phyloP scores from a whole-genome alignment of 2,888 invertebrate species.

The Cerastis leucographa region DNA sequence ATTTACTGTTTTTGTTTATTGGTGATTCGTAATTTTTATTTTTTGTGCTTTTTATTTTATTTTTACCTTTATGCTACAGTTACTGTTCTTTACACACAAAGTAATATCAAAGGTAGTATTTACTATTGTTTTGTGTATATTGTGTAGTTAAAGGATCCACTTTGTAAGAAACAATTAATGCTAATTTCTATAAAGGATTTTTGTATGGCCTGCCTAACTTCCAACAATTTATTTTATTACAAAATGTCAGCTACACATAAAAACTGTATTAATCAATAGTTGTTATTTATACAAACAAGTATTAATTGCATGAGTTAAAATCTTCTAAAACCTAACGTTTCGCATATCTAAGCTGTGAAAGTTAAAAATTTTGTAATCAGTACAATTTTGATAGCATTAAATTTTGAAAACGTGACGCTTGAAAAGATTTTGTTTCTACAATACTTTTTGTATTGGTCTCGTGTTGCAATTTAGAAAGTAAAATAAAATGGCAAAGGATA shows the following conservation, averaged over 20 bases:
- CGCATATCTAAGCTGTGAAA: neutral
- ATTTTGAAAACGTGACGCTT: neutral
- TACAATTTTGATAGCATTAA: too few species aligned
- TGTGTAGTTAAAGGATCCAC: neutral
- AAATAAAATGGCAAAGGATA: neutral
- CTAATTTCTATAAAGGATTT: neutral
- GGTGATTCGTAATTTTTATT: neutral
- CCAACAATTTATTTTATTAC: neutral
- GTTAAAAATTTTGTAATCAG: neutral
- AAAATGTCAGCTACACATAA: neutral
- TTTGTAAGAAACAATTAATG: neutral
- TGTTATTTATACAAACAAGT: neutral
- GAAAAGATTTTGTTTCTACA: neutral
- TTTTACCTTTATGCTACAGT: neutral
- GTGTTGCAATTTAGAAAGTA: neutral
- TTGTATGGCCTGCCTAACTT: neutral
- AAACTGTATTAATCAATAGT: neutral
- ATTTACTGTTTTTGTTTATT: constrained; percentile 9
- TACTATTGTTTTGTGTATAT: neutral
- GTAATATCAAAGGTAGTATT: neutral
- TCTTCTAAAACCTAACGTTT: neutral
- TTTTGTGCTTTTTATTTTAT: neutral
- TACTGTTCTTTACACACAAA: neutral
- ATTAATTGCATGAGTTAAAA: neutral
- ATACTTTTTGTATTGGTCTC: neutral